phyloP scores from a whole-genome alignment of 2,113 vertebrate species.

The Otocyon megalotis region DNA sequence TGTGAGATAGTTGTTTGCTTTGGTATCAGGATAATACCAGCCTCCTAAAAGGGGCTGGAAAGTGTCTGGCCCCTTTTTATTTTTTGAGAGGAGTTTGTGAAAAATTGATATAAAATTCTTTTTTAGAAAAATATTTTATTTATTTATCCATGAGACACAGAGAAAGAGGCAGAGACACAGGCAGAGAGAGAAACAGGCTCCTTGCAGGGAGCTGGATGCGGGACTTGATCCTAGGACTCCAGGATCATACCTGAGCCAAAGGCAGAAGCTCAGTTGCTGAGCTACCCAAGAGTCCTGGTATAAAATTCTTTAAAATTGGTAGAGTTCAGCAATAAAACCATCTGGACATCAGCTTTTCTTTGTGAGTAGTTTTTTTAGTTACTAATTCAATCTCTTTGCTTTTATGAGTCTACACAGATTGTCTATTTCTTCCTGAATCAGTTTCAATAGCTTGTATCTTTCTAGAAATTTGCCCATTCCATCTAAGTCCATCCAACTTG shows the following conservation, averaged over 20 bases:
- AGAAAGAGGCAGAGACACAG: no score
- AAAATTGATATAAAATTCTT: background rate
- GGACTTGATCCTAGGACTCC: no score
- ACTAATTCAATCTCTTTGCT: background rate
- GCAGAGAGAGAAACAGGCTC: no score
- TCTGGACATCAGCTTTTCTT: background rate
- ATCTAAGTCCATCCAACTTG: background rate
- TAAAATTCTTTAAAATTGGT: background rate
- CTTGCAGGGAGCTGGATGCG: no score
- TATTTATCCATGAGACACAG: no score
- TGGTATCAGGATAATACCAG: background rate
- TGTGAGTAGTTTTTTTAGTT: background rate
- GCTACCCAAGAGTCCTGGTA: no score
- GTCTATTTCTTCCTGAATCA: background rate
- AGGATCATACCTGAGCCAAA: no score
- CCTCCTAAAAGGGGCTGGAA: background rate
- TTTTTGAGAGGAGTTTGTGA: background rate
- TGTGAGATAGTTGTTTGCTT: background rate
- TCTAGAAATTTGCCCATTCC: background rate
- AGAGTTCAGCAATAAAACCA: background rate
- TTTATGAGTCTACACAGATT: background rate
- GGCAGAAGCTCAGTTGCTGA: no score
- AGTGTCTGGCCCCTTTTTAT: background rate
- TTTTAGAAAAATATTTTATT: no score
- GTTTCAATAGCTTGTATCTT: background rate